phyloP scores from a whole-genome alignment of 2,113 vertebrate species.

The Sander lucioperca region DNA sequence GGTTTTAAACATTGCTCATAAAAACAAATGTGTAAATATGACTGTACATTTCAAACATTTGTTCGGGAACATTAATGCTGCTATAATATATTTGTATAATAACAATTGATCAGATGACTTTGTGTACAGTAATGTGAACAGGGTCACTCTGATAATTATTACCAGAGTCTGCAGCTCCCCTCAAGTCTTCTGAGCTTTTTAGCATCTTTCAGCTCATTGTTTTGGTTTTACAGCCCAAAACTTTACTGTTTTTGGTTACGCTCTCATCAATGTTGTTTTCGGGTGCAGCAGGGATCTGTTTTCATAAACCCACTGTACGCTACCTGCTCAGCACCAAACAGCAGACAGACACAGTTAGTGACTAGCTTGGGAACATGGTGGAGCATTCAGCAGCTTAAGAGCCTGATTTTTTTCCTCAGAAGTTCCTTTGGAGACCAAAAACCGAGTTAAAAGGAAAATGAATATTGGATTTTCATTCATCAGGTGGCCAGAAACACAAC shows the following conservation, averaged over 20 bases:
- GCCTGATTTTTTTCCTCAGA: neutral
- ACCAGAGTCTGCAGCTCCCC: neutral
- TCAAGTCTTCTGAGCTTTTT: neutral
- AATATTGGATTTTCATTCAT: neutral
- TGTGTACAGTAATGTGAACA: no score
- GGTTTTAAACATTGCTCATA: neutral
- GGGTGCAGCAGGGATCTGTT: neutral
- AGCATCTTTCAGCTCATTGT: neutral
- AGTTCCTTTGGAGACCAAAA: neutral
- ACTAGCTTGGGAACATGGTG: neutral
- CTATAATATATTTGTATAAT: no score
- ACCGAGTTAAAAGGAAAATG: neutral
- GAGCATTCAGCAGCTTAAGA: neutral
- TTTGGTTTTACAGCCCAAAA: neutral
- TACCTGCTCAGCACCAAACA: neutral
- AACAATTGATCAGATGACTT: no score
- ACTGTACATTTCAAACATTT: no score
- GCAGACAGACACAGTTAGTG: neutral
- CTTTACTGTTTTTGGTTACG: no score
- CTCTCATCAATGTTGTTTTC: no score
- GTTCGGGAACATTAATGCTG: no score
- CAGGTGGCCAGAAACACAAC: neutral
- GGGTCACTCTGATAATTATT: neutral
- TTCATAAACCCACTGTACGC: neutral
- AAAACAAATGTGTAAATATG: neutral